Conservation (phyloP, 2,888 invertebrate genomes). For the Pimpla rufipes region DNA sequence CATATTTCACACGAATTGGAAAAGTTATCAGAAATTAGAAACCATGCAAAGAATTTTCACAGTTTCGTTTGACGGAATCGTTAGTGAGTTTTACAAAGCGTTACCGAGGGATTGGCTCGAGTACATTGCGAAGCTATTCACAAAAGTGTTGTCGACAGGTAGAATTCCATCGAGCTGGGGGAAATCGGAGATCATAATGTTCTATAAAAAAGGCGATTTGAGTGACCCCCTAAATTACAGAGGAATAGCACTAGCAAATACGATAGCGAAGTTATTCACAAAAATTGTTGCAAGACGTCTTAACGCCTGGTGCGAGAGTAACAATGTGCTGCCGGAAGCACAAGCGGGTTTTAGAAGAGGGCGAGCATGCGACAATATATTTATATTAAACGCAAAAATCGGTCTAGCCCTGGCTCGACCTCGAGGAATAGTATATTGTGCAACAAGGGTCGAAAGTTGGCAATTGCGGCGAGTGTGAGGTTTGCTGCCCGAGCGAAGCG, state of each 20-base stretch:
- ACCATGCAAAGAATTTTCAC: no score
- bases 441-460: no score
- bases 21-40: conserved; percentile 30
- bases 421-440: no score
- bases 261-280: conserved; percentile 74
- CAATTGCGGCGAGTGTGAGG: no score
- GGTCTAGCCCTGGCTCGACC: not conserved
- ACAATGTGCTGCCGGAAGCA: conserved; percentile 60
- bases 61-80: not conserved
- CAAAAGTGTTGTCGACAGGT: conserved; percentile 44
- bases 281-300: conserved; percentile 66
- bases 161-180: conserved; percentile 62
- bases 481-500: no score
- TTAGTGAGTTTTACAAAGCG: not conserved
- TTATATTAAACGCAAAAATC: not conserved
- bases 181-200: conserved; percentile 69
- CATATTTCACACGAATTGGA: no score
- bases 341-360: conserved; percentile 66
- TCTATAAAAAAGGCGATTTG: conserved; percentile 74
- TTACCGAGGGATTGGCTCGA: not conserved
- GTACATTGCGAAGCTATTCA: conserved; percentile 44
- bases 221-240: conserved; percentile 73
- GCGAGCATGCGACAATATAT: conserved; percentile 64
- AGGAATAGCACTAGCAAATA: conserved; percentile 75
- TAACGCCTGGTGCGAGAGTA: conserved; percentile 52